Base-by-base conservation (phyloP, 1,140 invertebrate genomes). In the Drosophila miranda region DNA sequence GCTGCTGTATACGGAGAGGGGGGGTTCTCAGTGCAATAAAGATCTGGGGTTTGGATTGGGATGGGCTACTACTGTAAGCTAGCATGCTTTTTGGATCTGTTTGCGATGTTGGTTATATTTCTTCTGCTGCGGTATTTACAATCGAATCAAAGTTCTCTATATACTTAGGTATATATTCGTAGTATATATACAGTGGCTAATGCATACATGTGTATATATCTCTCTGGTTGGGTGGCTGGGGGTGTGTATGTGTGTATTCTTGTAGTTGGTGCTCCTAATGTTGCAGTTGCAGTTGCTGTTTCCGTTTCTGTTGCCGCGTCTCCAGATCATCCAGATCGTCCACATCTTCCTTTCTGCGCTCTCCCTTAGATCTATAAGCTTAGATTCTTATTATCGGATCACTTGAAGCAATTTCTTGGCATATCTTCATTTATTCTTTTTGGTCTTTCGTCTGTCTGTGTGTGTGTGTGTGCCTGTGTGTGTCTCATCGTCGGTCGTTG, bases 311-410 rank as follows among this genome's bases (percentile, higher is more conserved):
- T 67, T 75, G 43, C 57, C 55, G 11, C 34, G 11, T 38, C 34
- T 26, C 44, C 58, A 49, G 44, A 19, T 57, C 41, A 14, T 46
- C 54, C 54, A 56, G 42, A 46, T 58, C 34, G 4, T 38, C 34
- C 34, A 38, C 11, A 38, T 57, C 21, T 28, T 30, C 26, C 44
- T 28, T 30, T 28, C 44, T 69, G 64, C 53, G 42, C 52, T 42
- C 38, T 42, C 38, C 41, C 60, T 55, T 75, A 75, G 54, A 74
- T 64, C 74, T 64, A 74, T 75, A 66, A 86, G 76, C 80, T 84
- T 84, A 84, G 81, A 84, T 80, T 84, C 77, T 84, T 84, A 84
- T 84, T 84, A 84, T 84, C 81, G 81, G 81, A 84, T 84, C 81
- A 84, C 81, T 84, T 84, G 81, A 86, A 84, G 81, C 81, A 84